A percentile compares a stretch with the other conserved stretches of the same genome.
These are phyloP conservation scores for Tympanuchus pallidicinctus DNA, from an alignment of 2,113 vertebrate genomes.

Conservation along the genomic window DNA sequence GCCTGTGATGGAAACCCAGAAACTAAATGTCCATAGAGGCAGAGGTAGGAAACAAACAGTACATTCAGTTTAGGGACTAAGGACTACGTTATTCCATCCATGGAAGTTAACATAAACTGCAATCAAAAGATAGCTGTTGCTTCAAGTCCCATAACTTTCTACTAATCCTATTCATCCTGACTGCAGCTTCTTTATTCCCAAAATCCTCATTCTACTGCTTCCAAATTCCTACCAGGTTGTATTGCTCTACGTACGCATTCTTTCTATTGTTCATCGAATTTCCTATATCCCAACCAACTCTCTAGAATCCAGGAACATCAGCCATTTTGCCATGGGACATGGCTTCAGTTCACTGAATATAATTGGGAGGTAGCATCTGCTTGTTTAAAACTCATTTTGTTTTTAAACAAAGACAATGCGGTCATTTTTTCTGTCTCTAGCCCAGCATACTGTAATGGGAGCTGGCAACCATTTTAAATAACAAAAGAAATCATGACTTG, in stretches of 20 bases:
- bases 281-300: not conserved
- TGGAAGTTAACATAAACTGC: not conserved
- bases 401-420: not conserved
- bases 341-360: not conserved
- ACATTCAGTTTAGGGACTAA: not conserved
- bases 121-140: not conserved
- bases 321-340: not conserved
- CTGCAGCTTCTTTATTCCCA: not conserved
- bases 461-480: not conserved
- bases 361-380: not conserved
- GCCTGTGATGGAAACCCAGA: not conserved
- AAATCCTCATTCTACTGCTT: not conserved
- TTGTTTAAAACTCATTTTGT: not conserved
- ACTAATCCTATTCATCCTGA: not conserved
- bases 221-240: not conserved
- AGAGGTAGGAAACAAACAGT: not conserved
- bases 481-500: not conserved
- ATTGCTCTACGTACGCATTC: not conserved
- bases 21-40: not conserved
- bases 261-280: not conserved
- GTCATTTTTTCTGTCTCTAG: not conserved
- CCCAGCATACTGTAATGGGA: not conserved
- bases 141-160: not conserved
- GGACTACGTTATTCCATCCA: not conserved
- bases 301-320: not conserved